Conservation (phyloP, 2,888 invertebrate species). For the Drosophila tripunctata region DNA sequence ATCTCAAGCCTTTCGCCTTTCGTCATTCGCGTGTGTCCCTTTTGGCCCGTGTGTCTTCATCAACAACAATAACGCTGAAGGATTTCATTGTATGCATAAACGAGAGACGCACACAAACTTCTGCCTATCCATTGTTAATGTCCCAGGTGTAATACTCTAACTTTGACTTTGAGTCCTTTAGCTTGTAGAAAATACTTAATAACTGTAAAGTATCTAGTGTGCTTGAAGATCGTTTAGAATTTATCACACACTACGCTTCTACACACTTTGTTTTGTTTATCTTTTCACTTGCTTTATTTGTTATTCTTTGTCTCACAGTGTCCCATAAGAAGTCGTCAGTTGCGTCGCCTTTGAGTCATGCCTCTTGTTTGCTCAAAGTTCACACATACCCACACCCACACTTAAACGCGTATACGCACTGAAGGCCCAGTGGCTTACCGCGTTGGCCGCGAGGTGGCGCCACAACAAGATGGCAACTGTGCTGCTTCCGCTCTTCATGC, state of each 20-base stretch:
- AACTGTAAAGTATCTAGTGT: too few relatives aligned
- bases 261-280: conserved; percentile 54
- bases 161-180: background rate
- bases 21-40: conserved; percentile 27
- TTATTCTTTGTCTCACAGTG: conserved; percentile 72
- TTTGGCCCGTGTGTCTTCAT: conserved; percentile 20
- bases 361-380: conserved; percentile 38
- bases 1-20: conserved; percentile 51
- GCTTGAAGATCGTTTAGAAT: too few relatives aligned
- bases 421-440: too few relatives aligned
- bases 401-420: conserved; percentile 20
- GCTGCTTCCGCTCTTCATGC: conserved; percentile 4
- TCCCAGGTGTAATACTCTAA: conserved; percentile 8
- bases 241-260: too few relatives aligned
- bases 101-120: conserved; percentile 25
- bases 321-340: conserved; percentile 63
- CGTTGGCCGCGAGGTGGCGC: background rate
- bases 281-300: conserved; percentile 50
- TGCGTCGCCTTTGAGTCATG: conserved; percentile 35
- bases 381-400: conserved; percentile 12
- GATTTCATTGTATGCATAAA: conserved; percentile 26
- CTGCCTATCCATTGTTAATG: conserved; percentile 17
- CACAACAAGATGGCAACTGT: conserved; percentile 3
- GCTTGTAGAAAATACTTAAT: too few relatives aligned
- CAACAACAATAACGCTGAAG: conserved; percentile 13